phyloP scores from a whole-genome alignment of 2,888 invertebrate species.

The Eledone cirrhosa region DNA sequence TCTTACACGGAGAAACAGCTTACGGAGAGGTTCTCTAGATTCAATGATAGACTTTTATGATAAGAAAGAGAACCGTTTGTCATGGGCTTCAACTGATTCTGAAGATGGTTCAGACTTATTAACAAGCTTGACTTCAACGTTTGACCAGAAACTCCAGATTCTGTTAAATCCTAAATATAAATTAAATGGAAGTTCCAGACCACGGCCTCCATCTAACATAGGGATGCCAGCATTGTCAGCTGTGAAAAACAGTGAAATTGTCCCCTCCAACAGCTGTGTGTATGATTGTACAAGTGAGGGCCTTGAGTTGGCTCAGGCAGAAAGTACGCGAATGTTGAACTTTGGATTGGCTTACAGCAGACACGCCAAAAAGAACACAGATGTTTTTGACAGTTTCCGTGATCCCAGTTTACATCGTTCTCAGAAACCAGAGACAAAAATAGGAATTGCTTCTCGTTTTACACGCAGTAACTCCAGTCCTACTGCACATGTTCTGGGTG shows the following conservation, averaged over 20 bases:
- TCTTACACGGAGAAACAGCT: slow-evolving; percentile 41
- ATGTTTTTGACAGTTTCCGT: slow-evolving; percentile 43
- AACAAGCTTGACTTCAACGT: slow-evolving; percentile 57
- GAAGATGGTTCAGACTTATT: slow-evolving; percentile 61
- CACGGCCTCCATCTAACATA: slow-evolving; percentile 31
- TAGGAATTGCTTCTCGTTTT: slow-evolving; percentile 63
- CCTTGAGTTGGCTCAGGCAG: neutral
- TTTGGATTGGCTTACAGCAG: slow-evolving; percentile 41
- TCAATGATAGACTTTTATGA: slow-evolving; percentile 70
- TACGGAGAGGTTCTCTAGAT: slow-evolving; percentile 71
- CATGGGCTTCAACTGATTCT: slow-evolving; percentile 55
- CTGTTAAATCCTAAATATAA: slow-evolving; percentile 57
- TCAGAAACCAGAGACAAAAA: slow-evolving; percentile 54
- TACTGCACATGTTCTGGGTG: slow-evolving; percentile 2
- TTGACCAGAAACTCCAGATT: slow-evolving; percentile 61
- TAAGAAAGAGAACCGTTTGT: slow-evolving; percentile 50
- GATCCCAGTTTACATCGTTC: slow-evolving; percentile 60
- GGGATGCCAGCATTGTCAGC: slow-evolving; percentile 28
- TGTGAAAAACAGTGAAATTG: slow-evolving; percentile 2
- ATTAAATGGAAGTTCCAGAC: slow-evolving; percentile 39
- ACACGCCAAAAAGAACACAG: slow-evolving; percentile 39
- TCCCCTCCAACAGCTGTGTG: slow-evolving; percentile 28
- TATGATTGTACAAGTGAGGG: slow-evolving; percentile 22
- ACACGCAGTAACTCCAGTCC: slow-evolving; percentile 42
- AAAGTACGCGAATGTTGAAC: slow-evolving; percentile 32